These are phyloP conservation scores for Leguminivora glycinivorella DNA, from an alignment of 1,140 invertebrate species.

Conservation along the genomic window DNA sequence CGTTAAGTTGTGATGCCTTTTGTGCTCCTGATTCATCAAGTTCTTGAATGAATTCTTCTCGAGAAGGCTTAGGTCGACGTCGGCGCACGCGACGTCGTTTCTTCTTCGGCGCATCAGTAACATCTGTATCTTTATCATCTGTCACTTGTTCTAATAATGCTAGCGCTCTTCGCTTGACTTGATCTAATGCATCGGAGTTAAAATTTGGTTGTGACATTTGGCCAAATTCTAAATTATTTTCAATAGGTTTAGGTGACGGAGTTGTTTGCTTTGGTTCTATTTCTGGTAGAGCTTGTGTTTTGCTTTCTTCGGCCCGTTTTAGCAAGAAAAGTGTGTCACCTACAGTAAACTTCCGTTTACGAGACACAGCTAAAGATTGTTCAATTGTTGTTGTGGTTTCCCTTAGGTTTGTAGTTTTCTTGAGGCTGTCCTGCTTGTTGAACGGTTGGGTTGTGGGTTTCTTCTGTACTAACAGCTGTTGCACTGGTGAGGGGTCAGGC, in stretches of 20 bases:
- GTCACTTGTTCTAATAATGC: neutral
- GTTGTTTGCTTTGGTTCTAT: neutral
- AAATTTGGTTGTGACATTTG: neutral
- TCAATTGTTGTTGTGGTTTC: neutral
- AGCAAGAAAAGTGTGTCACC: neutral
- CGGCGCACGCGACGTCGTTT: constrained; percentile 1
- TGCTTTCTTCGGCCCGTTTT: neutral
- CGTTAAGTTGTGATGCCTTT: too few relatives aligned
- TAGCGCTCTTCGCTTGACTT: neutral
- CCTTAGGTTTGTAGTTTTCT: neutral
- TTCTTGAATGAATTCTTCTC: neutral
- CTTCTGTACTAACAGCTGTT: too few relatives aligned
- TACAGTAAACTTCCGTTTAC: neutral
- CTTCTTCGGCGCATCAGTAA: constrained; percentile 4
- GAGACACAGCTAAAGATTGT: neutral
- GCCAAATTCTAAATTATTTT: too few relatives aligned
- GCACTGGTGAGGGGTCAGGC: neutral
- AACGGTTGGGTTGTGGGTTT: neutral
- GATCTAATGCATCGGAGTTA: neutral
- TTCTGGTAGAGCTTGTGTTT: neutral
- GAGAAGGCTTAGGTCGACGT: neutral
- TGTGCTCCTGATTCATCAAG: neutral
- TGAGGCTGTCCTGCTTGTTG: neutral
- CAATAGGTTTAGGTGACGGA: neutral
- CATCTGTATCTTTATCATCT: neutral